phyloP scores from a whole-genome alignment of 2,113 vertebrate genomes.

The Potamarius usumacintae region DNA sequence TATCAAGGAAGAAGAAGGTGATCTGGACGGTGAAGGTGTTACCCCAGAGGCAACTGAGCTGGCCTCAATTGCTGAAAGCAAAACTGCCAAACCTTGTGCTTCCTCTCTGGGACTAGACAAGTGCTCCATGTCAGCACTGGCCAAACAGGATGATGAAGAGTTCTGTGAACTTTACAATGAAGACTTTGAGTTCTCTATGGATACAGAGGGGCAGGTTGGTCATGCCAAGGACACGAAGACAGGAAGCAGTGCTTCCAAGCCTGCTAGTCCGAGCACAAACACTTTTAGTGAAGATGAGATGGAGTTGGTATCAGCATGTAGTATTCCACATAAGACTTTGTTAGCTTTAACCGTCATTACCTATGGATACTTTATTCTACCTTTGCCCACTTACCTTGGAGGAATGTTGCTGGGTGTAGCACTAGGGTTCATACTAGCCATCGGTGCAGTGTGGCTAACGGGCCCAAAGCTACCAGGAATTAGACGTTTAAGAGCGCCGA shows the following conservation, averaged over 20 bases:
- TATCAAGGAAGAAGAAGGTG: conserved; percentile 96
- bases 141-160: conserved; percentile 92
- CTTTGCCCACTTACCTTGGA: conserved; percentile 84
- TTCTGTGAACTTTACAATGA: conserved; percentile 92
- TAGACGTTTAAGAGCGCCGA: neutral
- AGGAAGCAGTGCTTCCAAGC: neutral
- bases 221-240: conserved; percentile 48
- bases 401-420: conserved; percentile 85
- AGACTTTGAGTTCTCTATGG: conserved; percentile 84
- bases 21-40: conserved; percentile 72
- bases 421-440: conserved; percentile 86
- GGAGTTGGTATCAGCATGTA: conserved; percentile 61
- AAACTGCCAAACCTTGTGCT: conserved; percentile 51
- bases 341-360: conserved; percentile 79
- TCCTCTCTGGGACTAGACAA: conserved; percentile 83
- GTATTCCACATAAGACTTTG: conserved; percentile 82
- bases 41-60: conserved; percentile 64
- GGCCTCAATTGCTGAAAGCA: conserved; percentile 18
- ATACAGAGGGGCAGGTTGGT: conserved; percentile 78
- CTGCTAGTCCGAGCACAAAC: conserved; percentile 43
- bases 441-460: conserved; percentile 85
- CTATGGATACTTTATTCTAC: conserved; percentile 88
- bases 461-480: neutral
- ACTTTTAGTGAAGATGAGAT: conserved; percentile 57
- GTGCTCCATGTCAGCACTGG: conserved; percentile 89